phyloP scores from a whole-genome alignment of 2,797 vertebrate genomes.

The Sebastes nivosus region DNA sequence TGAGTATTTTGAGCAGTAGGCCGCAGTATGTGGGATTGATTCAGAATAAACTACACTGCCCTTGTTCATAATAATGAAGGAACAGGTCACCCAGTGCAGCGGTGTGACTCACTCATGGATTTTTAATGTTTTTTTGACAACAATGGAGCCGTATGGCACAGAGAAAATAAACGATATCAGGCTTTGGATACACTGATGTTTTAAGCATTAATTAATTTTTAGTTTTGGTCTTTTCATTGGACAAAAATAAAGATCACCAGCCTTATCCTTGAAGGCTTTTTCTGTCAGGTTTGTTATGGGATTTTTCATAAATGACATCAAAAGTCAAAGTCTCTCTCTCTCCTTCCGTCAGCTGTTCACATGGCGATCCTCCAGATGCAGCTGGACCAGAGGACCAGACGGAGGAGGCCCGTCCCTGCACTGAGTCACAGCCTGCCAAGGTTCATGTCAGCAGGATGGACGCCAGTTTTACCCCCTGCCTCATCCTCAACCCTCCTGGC shows the following conservation, averaged over 20 bases:
- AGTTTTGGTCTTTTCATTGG: not conserved
- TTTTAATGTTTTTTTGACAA: not conserved
- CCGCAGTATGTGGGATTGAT: not conserved
- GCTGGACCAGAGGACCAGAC: not conserved
- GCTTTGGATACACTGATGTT: not conserved
- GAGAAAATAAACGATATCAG: not conserved
- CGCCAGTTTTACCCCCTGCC: not conserved
- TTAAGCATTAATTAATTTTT: not conserved
- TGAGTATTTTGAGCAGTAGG: not conserved
- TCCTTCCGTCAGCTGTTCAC: not conserved
- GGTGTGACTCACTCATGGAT: not conserved
- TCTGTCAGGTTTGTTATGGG: not conserved
- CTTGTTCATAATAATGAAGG: not conserved
- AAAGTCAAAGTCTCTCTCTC: not conserved
- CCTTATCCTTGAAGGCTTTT: not conserved
- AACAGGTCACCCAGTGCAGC: not conserved
- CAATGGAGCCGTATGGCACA: not conserved
- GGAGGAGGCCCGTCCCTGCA: not conserved
- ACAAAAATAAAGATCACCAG: not conserved
- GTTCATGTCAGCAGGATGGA: slow-evolving; percentile 5
- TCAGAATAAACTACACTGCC: not conserved
- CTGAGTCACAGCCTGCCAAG: not conserved
- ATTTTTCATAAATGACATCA: not conserved
- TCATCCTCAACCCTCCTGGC: not conserved
- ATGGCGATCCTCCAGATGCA: slow-evolving; percentile 5